Base-by-base conservation (phyloP, 1,140 invertebrate species). In the Drosophila varians region DNA sequence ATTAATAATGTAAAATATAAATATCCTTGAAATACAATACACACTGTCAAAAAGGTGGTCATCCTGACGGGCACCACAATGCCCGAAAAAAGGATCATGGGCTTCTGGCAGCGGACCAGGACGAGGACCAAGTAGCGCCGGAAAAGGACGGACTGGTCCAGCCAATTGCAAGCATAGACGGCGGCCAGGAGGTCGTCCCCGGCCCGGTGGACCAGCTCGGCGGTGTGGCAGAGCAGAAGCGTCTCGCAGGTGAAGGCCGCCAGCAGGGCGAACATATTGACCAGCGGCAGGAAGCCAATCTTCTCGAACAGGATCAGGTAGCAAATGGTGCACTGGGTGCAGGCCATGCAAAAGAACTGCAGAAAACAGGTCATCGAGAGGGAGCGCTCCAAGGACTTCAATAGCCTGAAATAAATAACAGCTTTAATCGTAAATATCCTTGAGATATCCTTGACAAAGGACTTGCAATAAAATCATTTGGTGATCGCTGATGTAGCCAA, bases 141-240 rank as follows among this genome's bases (percentile, higher is more conserved):
- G 43, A 82, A 89, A 0, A 26, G n/a, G 1, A 52, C 19, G 3
- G 83, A 31, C 34, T 75, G 86, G 11, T 74, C 42, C 3, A 74
- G 16, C 89, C 89, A 90, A 25, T 90, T 88, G 42, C 65, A 77
- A 1, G 21, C 23, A 38, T 90, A 90, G 43, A 78, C 66, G 2
- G 75, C 76, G 0, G 28, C 26, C 3, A 60, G 23, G 0, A 90
- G 42, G 12, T 40, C 16, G 1, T 88, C 72, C 0, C 65, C 69
- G 23, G 60, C 70, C 9, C 61, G 23, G 34, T 9, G 21, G 9
- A 89, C 48, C 4, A 70, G 12, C 19, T 90, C 87, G 6, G 72
- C 70, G 40, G 47, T 72, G 51, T 70, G 88, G 48, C 89, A 90
- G 0, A 87, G 40, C 8, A 88, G 42, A 6, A 76, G 42, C 0